Conservation (phyloP, 2,113 vertebrate genomes). For the Pedetes capensis region DNA sequence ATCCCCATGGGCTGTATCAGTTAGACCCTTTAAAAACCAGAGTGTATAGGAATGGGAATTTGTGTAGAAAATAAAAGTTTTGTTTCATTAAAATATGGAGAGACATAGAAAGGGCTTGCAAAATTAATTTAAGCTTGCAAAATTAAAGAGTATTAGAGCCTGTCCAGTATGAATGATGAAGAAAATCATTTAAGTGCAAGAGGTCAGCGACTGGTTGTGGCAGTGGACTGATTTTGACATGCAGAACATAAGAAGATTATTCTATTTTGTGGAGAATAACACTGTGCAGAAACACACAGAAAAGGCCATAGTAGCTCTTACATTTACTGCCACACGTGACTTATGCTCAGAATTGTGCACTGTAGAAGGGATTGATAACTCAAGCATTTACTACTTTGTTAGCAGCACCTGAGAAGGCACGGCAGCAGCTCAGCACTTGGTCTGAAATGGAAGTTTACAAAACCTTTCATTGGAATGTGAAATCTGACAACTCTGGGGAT, state of each 20-base stretch:
- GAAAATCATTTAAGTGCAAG: background rate
- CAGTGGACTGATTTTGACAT: background rate
- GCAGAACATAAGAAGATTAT: background rate
- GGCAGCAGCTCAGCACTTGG: rapidly evolving
- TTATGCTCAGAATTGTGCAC: background rate
- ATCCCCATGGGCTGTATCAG: rapidly evolving
- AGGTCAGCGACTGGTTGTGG: background rate
- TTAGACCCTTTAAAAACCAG: background rate
- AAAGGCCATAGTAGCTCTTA: too few species aligned
- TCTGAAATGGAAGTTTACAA: background rate
- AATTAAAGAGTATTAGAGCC: background rate
- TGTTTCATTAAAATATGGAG: background rate
- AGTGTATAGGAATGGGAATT: background rate
- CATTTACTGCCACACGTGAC: background rate
- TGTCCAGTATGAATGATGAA: background rate
- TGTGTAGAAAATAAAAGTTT: background rate
- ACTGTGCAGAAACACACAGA: background rate
- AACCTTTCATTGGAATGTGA: background rate
- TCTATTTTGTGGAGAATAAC: background rate
- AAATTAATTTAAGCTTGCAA: background rate
- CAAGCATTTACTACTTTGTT: background rate
- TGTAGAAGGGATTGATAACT: background rate
- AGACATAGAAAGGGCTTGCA: background rate
- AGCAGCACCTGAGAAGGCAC: background rate
- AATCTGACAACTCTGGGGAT: background rate